These are phyloP conservation scores for Pelecanoides urinatrix DNA, from an alignment of 2,113 vertebrate genomes.

Conservation along the genomic window DNA sequence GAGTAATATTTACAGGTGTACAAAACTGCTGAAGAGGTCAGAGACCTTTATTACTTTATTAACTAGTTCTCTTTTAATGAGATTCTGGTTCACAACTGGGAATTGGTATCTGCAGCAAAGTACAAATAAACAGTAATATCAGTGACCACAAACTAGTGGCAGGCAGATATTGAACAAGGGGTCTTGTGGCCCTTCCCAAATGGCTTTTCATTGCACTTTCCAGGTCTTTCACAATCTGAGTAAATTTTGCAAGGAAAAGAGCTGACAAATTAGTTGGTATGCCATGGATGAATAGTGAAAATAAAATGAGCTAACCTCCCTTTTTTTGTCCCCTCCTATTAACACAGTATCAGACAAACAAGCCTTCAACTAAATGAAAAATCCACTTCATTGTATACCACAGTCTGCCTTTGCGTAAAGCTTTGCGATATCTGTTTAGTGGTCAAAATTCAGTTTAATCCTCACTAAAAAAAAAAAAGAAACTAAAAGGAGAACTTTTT, in stretches of 20 bases:
- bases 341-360: neutral
- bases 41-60: slow-evolving; percentile 5
- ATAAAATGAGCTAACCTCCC: neutral
- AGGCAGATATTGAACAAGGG: neutral
- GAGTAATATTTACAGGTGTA: neutral
- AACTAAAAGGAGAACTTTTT: neutral
- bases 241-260: neutral
- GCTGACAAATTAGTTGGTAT: neutral
- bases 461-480: neutral
- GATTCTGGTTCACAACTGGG: neutral
- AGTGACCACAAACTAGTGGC: neutral
- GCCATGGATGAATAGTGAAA: neutral
- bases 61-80: neutral
- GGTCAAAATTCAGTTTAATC: neutral
- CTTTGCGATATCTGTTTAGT: neutral
- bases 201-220: neutral
- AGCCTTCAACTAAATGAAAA: neutral
- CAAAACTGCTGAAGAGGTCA: slow-evolving; percentile 7
- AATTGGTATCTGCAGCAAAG: neutral
- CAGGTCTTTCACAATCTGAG: neutral
- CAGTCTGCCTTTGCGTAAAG: neutral
- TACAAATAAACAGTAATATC: neutral
- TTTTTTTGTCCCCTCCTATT: rapidly evolving
- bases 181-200: neutral
- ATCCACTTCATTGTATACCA: neutral